phyloP scores from a whole-genome alignment of 2,113 vertebrate species.

The Orientallactaga bullata region DNA sequence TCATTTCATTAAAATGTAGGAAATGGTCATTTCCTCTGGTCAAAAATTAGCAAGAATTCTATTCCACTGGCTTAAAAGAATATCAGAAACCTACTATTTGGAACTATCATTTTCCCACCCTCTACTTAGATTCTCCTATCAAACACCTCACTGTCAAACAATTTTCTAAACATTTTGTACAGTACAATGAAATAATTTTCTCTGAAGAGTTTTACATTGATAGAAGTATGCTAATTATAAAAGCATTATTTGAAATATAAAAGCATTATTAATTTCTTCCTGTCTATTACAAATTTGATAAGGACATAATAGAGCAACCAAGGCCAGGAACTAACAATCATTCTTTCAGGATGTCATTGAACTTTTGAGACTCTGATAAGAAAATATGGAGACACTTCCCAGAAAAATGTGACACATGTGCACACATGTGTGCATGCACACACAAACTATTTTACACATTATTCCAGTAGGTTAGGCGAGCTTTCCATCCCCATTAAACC shows the following conservation, averaged over 20 bases:
- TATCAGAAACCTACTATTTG: not conserved
- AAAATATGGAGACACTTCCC: constrained; percentile 36
- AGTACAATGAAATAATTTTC: constrained; percentile 12
- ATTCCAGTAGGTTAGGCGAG: not conserved
- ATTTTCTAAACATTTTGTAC: constrained; percentile 42
- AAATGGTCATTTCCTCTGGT: constrained; percentile 20
- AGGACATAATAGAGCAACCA: not conserved
- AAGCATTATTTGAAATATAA: constrained; percentile 14
- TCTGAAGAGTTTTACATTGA: not conserved
- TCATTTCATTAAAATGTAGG: constrained; percentile 4
- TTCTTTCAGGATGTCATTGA: not conserved
- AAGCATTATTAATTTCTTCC: not conserved
- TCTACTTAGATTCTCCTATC: not conserved
- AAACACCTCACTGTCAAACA: not conserved
- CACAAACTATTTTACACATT: not conserved
- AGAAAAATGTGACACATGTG: not conserved
- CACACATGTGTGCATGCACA: not conserved
- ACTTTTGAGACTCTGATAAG: not conserved
- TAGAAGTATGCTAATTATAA: not conserved
- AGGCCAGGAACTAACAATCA: not conserved
- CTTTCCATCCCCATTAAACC: not conserved
- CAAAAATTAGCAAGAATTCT: constrained; percentile 36
- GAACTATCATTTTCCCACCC: not conserved
- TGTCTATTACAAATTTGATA: not conserved
- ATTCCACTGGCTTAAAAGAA: not conserved